phyloP scores from a whole-genome alignment of 2,113 vertebrate species.

The Cygnus buccinator region DNA sequence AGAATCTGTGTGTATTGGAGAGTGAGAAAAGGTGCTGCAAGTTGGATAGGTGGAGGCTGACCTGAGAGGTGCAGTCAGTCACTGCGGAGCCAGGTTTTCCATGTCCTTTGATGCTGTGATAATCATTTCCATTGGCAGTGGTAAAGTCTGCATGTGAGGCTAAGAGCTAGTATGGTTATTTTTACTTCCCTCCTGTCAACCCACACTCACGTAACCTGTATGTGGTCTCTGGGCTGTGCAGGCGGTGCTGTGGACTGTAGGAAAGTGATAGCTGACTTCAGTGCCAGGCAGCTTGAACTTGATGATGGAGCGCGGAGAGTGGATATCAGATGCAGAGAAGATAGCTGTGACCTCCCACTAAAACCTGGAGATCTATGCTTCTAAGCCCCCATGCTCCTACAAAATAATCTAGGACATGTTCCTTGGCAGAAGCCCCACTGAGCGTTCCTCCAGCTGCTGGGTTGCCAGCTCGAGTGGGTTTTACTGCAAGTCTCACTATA shows the following conservation, averaged over 20 bases:
- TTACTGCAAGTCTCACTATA: constrained; percentile 47
- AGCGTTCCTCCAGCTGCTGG: constrained; percentile 24
- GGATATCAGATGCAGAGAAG: background rate
- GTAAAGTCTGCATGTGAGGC: background rate
- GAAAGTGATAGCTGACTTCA: constrained; percentile 5
- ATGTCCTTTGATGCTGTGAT: background rate
- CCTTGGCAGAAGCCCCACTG: constrained; percentile 44
- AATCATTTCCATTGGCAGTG: background rate
- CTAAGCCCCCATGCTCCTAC: background rate
- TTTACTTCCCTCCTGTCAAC: constrained; percentile 19
- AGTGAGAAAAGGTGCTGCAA: background rate
- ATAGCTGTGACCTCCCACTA: constrained; percentile 38
- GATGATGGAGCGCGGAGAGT: background rate
- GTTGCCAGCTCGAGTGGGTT: constrained; percentile 45
- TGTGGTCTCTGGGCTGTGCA: background rate
- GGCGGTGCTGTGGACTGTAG: background rate
- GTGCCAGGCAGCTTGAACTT: background rate
- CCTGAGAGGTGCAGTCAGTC: background rate
- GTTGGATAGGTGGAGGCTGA: background rate
- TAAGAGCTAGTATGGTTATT: background rate
- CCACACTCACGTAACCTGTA: background rate
- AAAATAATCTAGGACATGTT: constrained; percentile 19
- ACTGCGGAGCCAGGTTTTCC: background rate
- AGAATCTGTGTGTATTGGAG: background rate
- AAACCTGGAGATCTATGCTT: background rate